Conservation (phyloP, 2,797 vertebrate species). For the Sebastes alutus region DNA sequence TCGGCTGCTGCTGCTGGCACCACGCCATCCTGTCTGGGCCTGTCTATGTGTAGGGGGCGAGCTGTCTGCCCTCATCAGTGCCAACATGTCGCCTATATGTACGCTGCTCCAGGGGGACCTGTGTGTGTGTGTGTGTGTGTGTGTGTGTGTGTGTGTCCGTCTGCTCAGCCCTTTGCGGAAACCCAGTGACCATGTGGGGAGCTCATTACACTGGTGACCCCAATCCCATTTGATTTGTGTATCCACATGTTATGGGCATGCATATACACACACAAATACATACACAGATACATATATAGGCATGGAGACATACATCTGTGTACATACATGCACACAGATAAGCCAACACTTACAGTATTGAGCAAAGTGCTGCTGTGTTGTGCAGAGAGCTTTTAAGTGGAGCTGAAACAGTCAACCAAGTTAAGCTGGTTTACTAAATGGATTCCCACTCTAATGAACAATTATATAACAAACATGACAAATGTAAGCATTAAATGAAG, state of each 20-base stretch:
- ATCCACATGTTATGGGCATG: slow-evolving; percentile 43
- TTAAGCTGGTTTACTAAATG: too few species aligned
- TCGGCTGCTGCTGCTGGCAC: slow-evolving; percentile 70
- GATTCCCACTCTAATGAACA: too few species aligned
- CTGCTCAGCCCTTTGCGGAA: slow-evolving; percentile 51
- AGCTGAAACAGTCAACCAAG: too few species aligned
- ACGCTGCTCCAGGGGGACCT: slow-evolving; percentile 69
- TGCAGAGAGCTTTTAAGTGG: too few species aligned
- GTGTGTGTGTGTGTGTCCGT: slow-evolving; percentile 18
- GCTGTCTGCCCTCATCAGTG: slow-evolving; percentile 82
- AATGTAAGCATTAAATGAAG: too few species aligned
- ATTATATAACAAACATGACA: too few species aligned
- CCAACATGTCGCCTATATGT: slow-evolving; percentile 79
- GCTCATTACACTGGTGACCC: slow-evolving; percentile 76
- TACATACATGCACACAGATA: slow-evolving; percentile 2
- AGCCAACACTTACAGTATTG: neutral
- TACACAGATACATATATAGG: neutral
- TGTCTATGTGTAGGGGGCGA: slow-evolving; percentile 72
- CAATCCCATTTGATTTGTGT: slow-evolving; percentile 67
- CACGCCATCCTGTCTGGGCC: slow-evolving; percentile 76
- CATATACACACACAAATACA: slow-evolving; percentile 7
- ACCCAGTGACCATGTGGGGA: slow-evolving; percentile 71
- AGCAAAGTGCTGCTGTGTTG: neutral
- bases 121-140: slow-evolving; percentile 37
- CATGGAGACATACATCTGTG: neutral